These are phyloP conservation scores for Butastur rufipennis DNA, from an alignment of 2,113 vertebrate species.

Conservation along the genomic window DNA sequence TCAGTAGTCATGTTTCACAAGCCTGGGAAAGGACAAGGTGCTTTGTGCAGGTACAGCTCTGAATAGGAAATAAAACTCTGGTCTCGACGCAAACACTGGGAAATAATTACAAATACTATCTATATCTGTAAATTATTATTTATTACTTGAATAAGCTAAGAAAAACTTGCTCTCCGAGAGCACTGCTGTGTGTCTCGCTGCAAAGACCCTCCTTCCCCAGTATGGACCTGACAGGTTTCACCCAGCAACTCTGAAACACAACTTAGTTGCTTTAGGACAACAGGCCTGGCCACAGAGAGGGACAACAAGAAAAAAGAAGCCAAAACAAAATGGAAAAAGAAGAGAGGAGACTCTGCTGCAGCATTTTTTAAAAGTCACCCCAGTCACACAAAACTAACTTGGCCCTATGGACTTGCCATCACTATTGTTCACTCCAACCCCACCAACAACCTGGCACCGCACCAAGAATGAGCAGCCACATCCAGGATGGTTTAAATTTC, in stretches of 20 bases:
- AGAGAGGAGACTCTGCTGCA: neutral
- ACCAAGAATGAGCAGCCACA: neutral
- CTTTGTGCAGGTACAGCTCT: neutral
- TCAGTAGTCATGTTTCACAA: neutral
- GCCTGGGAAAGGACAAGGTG: neutral
- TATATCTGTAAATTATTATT: neutral
- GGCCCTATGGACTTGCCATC: neutral
- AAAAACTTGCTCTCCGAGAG: neutral
- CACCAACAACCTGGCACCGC: accelerated
- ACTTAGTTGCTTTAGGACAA: neutral
- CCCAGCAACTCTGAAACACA: neutral
- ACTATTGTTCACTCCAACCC: neutral
- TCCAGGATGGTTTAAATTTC: neutral
- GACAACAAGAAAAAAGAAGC: neutral
- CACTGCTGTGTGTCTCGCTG: neutral
- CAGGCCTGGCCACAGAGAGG: neutral
- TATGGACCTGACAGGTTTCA: neutral
- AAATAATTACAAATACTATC: neutral
- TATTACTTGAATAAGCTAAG: neutral
- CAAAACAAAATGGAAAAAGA: neutral
- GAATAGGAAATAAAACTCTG: neutral
- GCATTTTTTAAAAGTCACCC: neutral
- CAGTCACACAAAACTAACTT: neutral
- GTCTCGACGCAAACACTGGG: neutral
- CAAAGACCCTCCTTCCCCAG: neutral